Evolutionary conservation across 2,113 vertebrate genomes (phyloP), one percentile per base, ranked within the genome.

Genomic region (Leptocoma aspasia): DNA sequence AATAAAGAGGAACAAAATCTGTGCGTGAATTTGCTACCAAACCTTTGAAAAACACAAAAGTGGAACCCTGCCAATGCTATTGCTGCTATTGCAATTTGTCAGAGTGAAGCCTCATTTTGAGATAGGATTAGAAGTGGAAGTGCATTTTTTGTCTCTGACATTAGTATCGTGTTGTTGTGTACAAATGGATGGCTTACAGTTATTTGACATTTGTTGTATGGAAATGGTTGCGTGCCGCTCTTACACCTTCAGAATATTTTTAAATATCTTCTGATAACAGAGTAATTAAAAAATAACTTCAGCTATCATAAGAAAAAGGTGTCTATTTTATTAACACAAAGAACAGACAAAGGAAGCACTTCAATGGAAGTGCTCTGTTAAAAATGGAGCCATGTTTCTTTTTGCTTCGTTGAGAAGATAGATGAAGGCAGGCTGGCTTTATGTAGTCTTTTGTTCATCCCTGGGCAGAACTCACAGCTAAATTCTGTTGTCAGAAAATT

Each of bases 11-110:
- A 91, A 37, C 11, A 94, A 91, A 92, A 76, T 82, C 82, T 57
- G 30, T 70, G 79, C 10, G 4, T n/a, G 26, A 88, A 75, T 95
- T 92, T 93, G 76, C 71, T 78, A 96, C 37, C 53, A 86, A 93
- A 88, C 31, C 87, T 93, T 78, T 70, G 87, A 68, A 79, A 95
- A 93, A 71, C 79, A 92, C 93, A 94, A 90, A 94, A 90, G 76
- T 86, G 88, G 93, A 97, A 89, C 85, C 85, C 92, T 95, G 93
- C 90, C 93, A 94, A 42, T 53, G 15, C 24, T 70, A 73, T 92
- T 70, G 59, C 94, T 96, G 77, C n/a, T n/a, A n/a, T n/a, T n/a
- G 52, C 73, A 92, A 56, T 76, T 95, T 96, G 84, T 95, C 82
- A 57, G 64, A 91, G 28, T 3, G 1, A 47, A 78, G 73, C 65